A percentile compares a stretch with the other conserved stretches of the same genome.
phyloP scores from a whole-genome alignment of 2,888 invertebrate genomes.

The Eupithecia dodoneata region DNA sequence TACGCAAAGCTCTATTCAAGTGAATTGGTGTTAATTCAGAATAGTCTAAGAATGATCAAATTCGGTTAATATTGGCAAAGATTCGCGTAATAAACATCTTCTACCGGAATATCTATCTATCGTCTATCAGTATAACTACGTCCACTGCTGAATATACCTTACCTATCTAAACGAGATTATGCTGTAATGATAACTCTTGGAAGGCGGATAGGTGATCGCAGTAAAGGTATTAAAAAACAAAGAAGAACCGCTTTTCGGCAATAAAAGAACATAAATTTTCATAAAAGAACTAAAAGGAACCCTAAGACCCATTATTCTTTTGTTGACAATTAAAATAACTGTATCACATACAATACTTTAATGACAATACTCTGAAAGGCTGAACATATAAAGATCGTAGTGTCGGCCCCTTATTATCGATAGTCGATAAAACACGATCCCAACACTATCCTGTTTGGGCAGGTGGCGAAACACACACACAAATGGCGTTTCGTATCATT shows the following conservation, averaged over 20 bases:
- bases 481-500: conserved; percentile 80
- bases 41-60: background rate
- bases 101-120: too few relatives aligned
- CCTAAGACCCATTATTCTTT: background rate
- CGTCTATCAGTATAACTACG: too few relatives aligned
- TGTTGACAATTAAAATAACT: background rate
- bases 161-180: too few relatives aligned
- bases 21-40: background rate
- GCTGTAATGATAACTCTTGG: background rate
- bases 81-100: background rate
- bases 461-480: conserved; percentile 83
- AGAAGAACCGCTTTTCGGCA: background rate
- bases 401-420: conserved; percentile 46
- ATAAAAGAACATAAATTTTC: too few relatives aligned
- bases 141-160: too few relatives aligned
- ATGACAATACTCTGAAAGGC: background rate
- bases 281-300: background rate
- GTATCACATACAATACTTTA: background rate
- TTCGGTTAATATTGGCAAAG: background rate
- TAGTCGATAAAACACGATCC: conserved; percentile 39
- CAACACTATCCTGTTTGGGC: conserved; percentile 75
- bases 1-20: background rate
- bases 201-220: background rate
- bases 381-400: background rate
- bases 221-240: background rate